Evolutionary conservation across 2,888 invertebrate genomes (phyloP), one percentile per base, ranked within the genome.

Genomic region (Agelastica alni): DNA sequence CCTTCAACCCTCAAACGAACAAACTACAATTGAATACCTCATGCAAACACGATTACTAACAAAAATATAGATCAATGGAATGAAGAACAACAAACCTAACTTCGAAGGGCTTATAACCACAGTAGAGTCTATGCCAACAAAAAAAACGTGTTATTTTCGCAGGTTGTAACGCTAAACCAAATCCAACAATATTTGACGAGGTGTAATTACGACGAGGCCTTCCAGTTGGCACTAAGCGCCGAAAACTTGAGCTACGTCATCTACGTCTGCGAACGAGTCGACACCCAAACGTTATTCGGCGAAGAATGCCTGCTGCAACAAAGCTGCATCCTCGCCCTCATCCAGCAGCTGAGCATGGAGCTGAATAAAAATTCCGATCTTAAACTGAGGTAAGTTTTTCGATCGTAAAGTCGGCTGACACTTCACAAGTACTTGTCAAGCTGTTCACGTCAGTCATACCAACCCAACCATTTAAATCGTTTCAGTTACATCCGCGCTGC

Each of bases 271-370:
- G 89, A 93, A 69, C 84, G 85, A 58, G 91, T 93, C 13, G 89
- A 93, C 70, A 89, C 91, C 1, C 82, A 84, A 51, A 88, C 95
- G 57, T 93, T 96, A 78, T 83, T 84, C 5, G 81, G 82, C 61
- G 76, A 75, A 6, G 83, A 85, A 10, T 92, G 91, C 69, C 82
- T 85, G 16, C 83, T 96, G 53, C 87, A 88, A 63, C 96, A 96
- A 75, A 91, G 91, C 66, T 93, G 96, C 53, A 81, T 97, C 61
- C 81, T 98, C 45, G 94, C 96, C 2, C 83, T 98, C 18, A 91
- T 98, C 67, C 96, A 97, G 73, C 97, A 97, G 76, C 84, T 96
- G 13, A 91, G 94, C 12, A 90, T 93, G 0, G 96, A 96, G 72
- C 85, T 97, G 79, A 82, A 84, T 59, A 86, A 88, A 60, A 88